Evolutionary conservation across 2,888 invertebrate species (phyloP), one percentile per base, ranked within the genome.

Genomic region (Pseudococcus longispinus): DNA sequence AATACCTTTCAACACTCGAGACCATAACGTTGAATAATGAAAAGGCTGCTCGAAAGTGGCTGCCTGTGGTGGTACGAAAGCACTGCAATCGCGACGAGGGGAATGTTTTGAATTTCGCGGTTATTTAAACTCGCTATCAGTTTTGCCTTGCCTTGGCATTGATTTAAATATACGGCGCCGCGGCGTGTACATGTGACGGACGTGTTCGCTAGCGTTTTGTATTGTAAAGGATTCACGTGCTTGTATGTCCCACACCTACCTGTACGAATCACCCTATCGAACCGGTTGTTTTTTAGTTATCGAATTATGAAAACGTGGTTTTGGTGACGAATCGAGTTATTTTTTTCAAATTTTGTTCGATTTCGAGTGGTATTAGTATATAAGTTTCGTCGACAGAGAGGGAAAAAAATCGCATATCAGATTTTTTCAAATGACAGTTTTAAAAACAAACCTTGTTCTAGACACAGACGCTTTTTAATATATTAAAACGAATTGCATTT

Each of bases 71-170:
- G 29, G 55, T 55, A 23, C 0, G n/a, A 51, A 51, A 51, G 51
- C 5, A 51, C 23, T 11, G 13, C 37, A 2, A 11, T 42, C 42
- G 42, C 77, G 29, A 20, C 42, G 20, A 80, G 77, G 77, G 77
- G 77, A 80, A 80, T 80, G 77, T 80, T 80, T 80, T 80, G 77
- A 80, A 29, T 80, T 80, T 80, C 11, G 77, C 77, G 77, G 32
- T 80, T 80, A 42, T 80, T 80, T 42, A 20, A 42, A 80, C 77
- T 80, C 77, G 23, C 23, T 23, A 37, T 74, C 74, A 37, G 20
- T 80, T 80, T 80, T 42, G 77, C 77, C 77, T 80, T 42, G 77
- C 77, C 77, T 80, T 80, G 77, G 77, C 77, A 80, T 80, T 80
- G 77, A 80, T 80, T 80, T 80, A 80, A 80, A 80, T 80, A 80